A percentile compares a stretch with the other conserved stretches of the same genome.
These are phyloP conservation scores for Branchipolynoe longqiensis DNA, from an alignment of 2,888 invertebrate genomes.

Conservation along the genomic window DNA sequence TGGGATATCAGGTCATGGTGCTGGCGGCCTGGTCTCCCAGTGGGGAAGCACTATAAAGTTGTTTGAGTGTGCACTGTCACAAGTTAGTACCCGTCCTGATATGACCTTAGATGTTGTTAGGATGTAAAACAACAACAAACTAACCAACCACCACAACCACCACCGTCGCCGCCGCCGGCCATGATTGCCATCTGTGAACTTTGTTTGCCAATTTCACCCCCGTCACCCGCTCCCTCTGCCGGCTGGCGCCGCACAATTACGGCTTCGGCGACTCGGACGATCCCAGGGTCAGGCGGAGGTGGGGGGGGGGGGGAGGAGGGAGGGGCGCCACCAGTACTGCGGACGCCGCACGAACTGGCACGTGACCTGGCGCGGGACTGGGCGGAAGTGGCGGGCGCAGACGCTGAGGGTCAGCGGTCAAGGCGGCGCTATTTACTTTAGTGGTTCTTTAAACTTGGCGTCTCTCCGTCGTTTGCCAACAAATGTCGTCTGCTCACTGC, in stretches of 20 bases:
- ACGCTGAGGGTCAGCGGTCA: not conserved
- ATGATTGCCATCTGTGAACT: slow-evolving; percentile 51
- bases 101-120: too few relatives aligned
- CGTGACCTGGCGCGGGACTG: slow-evolving; percentile 16
- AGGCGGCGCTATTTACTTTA: not conserved
- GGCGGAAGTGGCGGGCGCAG: slow-evolving; percentile 2
- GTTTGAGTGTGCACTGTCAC: too few relatives aligned
- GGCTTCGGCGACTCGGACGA: not conserved
- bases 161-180: slow-evolving; percentile 1
- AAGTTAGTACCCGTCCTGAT: too few relatives aligned
- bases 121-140: too few relatives aligned
- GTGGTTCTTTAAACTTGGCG: not conserved
- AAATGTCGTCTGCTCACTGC: slow-evolving; percentile 12
- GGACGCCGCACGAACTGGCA: too few relatives aligned
- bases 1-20: too few relatives aligned
- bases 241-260: slow-evolving; percentile 1
- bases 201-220: slow-evolving; percentile 49
- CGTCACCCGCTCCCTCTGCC: not conserved
- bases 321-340: slow-evolving; percentile 16
- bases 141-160: too few relatives aligned
- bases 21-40: too few relatives aligned
- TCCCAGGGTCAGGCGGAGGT: not conserved
- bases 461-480: too few relatives aligned
- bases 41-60: too few relatives aligned
- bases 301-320: not conserved